Evolutionary conservation across 37 sponge, comb jelly and placozoan genomes (phyloP).

Genomic region (Chondrosia reniformis): DNA sequence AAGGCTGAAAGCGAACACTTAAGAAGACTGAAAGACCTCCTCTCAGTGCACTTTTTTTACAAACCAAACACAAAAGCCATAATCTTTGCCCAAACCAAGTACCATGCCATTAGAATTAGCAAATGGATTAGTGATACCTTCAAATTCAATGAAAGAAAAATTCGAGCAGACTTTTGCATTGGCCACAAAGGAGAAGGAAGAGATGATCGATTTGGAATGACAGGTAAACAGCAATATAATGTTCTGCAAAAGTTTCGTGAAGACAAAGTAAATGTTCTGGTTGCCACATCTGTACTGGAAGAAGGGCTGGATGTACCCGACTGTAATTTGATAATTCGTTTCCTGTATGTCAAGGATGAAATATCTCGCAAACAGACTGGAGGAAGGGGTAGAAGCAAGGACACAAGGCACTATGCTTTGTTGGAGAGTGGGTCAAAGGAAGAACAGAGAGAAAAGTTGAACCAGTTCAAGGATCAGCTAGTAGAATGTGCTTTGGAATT

Average conservation of each 20-base stretch:
- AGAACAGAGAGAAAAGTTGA: constrained; percentile 12
- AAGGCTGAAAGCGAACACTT: neutral
- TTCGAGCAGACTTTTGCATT: constrained; percentile 1
- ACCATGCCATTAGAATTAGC: neutral
- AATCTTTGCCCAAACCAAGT: neutral
- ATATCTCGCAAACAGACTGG: constrained; percentile 65
- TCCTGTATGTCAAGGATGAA: constrained; percentile 64
- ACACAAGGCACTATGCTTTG: constrained; percentile 33
- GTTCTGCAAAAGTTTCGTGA: constrained; percentile 63
- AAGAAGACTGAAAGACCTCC: neutral
- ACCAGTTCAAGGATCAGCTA: constrained; percentile 11
- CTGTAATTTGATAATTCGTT: constrained; percentile 87
- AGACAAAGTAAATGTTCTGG: constrained; percentile 70
- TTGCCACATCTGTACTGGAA: constrained; percentile 87
- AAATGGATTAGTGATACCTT: constrained; percentile 8
- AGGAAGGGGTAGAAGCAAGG: constrained; percentile 68
- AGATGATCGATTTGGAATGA: constrained; percentile 46
- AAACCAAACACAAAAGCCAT: neutral
- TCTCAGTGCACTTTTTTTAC: neutral
- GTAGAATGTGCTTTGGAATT: constrained; percentile 10
- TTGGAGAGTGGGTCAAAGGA: constrained; percentile 22
- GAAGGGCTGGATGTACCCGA: constrained; percentile 93
- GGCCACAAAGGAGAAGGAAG: constrained; percentile 27
- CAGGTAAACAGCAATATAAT: constrained; percentile 42
- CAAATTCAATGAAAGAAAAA: neutral